phyloP scores from a whole-genome alignment of 2,888 invertebrate genomes.

The Panorpa germanica region DNA sequence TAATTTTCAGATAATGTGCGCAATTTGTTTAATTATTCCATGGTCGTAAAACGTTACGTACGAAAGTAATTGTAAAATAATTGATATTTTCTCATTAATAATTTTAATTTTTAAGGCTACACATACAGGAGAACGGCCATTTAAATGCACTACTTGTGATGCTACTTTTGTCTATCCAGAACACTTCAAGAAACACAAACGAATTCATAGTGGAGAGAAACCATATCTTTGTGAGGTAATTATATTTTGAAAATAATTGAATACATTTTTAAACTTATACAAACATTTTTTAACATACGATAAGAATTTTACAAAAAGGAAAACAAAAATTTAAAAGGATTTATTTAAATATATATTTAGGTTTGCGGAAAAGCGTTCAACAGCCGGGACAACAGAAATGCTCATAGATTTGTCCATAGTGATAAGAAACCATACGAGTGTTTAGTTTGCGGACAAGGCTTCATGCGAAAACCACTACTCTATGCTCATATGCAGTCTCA shows the following conservation, averaged over 20 bases:
- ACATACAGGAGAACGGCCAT: slow-evolving; percentile 67
- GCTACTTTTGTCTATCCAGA: slow-evolving; percentile 65
- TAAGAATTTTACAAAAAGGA: no score
- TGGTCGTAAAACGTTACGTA: no score
- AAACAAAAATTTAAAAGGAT: neutral
- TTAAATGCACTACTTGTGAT: slow-evolving; percentile 43
- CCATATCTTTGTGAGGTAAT: slow-evolving; percentile 52
- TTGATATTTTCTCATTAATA: no score
- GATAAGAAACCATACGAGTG: slow-evolving; percentile 79
- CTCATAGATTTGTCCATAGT: slow-evolving; percentile 68
- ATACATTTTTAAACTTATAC: no score
- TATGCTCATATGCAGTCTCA: slow-evolving; percentile 56
- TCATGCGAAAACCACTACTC: slow-evolving; percentile 64
- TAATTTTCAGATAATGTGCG: no score
- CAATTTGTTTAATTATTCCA: no score
- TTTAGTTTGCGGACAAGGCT: slow-evolving; percentile 59
- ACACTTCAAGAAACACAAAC: slow-evolving; percentile 60
- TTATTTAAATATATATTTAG: slow-evolving; percentile 19
- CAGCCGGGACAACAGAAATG: slow-evolving; percentile 68
- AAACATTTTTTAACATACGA: no score
- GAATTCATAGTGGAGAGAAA: slow-evolving; percentile 61
- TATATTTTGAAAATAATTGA: slow-evolving; percentile 7
- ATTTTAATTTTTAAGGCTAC: no score
- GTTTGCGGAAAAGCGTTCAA: slow-evolving; percentile 72
- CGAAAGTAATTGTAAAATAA: no score